Percentiles rank a stretch among this genome's conserved stretches.
Conservation (phyloP, 1,140 invertebrate genomes). For the Ctenoplectra terminalis region DNA sequence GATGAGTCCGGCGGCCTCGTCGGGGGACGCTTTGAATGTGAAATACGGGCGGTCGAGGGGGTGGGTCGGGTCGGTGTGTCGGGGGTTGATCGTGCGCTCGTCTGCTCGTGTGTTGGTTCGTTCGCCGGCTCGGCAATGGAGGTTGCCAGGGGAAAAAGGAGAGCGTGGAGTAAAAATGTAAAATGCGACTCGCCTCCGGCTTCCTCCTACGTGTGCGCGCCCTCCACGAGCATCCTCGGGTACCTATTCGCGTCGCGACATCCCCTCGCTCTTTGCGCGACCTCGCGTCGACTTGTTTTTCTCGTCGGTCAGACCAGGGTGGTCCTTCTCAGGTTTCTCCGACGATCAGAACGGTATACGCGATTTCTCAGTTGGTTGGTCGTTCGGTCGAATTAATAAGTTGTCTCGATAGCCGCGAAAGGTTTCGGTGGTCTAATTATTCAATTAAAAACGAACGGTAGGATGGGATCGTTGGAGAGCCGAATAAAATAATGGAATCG, state of each 20-base stretch:
- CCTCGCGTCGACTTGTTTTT: background rate
- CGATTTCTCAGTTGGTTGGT: no score
- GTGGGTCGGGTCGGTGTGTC: conserved; percentile 15
- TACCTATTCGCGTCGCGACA: background rate
- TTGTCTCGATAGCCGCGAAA: no score
- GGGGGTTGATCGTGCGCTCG: conserved; percentile 61
- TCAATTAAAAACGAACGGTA: background rate
- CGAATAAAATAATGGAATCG: conserved; percentile 54
- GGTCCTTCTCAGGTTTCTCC: no score
- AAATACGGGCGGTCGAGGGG: conserved; percentile 57
- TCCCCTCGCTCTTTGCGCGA: background rate
- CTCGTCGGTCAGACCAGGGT: no score
- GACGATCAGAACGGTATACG: no score
- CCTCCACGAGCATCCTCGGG: background rate
- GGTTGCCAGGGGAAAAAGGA: conserved; percentile 52
- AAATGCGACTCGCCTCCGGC: conserved; percentile 70
- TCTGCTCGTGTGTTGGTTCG: conserved; percentile 66
- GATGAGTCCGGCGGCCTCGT: conserved; percentile 32
- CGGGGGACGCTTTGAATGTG: conserved; percentile 68
- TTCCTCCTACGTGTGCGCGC: conserved; percentile 11
- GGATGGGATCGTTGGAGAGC: background rate
- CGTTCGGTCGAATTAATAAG: no score
- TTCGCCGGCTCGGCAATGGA: conserved; percentile 39
- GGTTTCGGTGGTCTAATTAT: background rate
- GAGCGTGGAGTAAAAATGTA: conserved; percentile 69